phyloP scores from a whole-genome alignment of 1,140 invertebrate species.

The Plectrocnemia conspersa region DNA sequence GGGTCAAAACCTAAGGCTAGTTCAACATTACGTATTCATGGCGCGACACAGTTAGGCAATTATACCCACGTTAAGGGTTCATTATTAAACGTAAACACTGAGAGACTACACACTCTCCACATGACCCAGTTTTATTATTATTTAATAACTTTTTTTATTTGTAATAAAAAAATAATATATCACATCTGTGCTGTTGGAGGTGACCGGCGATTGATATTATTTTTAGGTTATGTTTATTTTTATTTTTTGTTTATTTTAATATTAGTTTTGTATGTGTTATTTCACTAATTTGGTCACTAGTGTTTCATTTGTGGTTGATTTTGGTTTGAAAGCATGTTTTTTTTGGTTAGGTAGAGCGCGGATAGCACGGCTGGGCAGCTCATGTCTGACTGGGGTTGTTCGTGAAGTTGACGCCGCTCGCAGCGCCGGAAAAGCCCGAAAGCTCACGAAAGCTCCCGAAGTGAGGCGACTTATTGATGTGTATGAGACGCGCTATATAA shows the following conservation, averaged over 20 bases:
- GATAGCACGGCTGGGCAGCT: background rate
- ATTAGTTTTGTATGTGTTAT: no score
- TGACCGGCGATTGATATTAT: no score
- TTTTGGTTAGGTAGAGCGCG: background rate
- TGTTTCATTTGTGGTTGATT: background rate
- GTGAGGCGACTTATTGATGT: constrained; percentile 32
- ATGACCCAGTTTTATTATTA: no score
- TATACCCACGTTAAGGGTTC: constrained; percentile 9
- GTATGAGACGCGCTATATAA: constrained; percentile 8
- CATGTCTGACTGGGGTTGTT: constrained; percentile 2
- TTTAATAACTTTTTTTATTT: no score
- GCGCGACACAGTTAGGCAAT: background rate
- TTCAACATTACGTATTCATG: constrained; percentile 19
- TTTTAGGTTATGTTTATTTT: no score
- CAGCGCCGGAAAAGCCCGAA: background rate
- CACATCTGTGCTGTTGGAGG: no score
- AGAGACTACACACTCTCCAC: no score
- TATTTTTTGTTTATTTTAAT: no score
- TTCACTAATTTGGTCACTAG: no score
- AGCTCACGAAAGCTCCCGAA: constrained; percentile 9
- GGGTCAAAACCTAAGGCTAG: constrained; percentile 4
- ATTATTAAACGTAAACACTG: constrained; percentile 13
- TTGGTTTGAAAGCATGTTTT: background rate
- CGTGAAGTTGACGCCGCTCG: constrained; percentile 2
- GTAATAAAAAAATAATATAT: no score